Percentiles rank a stretch among this genome's conserved stretches.
Evolutionary conservation across 2,888 invertebrate species (phyloP).

Genomic region (Geophilus truncorum): DNA sequence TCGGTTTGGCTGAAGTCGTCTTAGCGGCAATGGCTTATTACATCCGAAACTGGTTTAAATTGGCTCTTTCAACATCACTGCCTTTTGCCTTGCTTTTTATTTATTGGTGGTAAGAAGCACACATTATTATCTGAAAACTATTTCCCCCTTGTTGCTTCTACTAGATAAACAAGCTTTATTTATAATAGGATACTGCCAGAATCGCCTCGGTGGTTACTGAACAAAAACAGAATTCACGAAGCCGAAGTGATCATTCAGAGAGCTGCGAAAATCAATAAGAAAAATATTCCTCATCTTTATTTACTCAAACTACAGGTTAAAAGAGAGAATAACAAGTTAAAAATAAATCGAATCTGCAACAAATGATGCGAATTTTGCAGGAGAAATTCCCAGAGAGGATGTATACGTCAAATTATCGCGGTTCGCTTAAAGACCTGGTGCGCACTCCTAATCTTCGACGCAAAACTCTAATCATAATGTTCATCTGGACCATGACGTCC

Average conservation of each 20-base stretch:
- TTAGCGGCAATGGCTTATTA: conserved; percentile 63
- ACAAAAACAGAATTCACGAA: conserved; percentile 43
- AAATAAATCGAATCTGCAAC: background rate
- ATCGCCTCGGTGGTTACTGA: conserved; percentile 44
- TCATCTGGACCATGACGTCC: conserved; percentile 39
- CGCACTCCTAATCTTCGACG: conserved; percentile 30
- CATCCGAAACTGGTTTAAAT: conserved; percentile 59
- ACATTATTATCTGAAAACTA: background rate
- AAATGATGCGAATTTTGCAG: background rate
- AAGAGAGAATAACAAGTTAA: background rate
- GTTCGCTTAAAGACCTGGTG: conserved; percentile 28
- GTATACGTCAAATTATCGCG: background rate
- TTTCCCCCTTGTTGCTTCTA: too few species aligned
- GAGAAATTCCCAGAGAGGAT: conserved; percentile 2
- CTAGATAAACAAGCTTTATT: background rate
- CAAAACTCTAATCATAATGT: conserved; percentile 29
- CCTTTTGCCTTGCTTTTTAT: conserved; percentile 49
- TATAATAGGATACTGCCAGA: conserved; percentile 42
- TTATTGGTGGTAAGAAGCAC: conserved; percentile 37
- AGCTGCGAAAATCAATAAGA: conserved; percentile 44
- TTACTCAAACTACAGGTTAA: conserved; percentile 28
- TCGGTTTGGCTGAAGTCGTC: conserved; percentile 55
- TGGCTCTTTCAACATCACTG: conserved; percentile 60
- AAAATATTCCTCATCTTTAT: conserved; percentile 29
- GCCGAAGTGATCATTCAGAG: conserved; percentile 42